These are phyloP conservation scores for Falco naumanni DNA, from an alignment of 2,797 vertebrate genomes.

Conservation along the genomic window DNA sequence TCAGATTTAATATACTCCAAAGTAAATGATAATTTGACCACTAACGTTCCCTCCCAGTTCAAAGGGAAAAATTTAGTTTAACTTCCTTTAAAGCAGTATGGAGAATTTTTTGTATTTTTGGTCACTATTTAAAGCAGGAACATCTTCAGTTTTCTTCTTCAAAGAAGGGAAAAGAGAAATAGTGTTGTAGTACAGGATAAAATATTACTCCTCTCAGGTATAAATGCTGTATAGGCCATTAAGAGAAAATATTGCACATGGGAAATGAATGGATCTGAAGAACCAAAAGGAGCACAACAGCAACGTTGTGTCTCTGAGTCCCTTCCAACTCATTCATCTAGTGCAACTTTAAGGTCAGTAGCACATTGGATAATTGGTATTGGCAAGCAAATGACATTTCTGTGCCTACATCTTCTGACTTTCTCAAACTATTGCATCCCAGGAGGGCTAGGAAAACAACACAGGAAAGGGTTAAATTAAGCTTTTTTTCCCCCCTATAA, in stretches of 20 bases:
- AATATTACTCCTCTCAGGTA: not conserved
- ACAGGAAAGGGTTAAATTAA: not conserved
- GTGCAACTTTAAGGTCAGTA: not conserved
- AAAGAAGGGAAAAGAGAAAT: not conserved
- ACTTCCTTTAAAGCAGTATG: not conserved
- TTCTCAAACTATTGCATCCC: not conserved
- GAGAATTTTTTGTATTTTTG: not conserved
- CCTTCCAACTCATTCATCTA: not conserved
- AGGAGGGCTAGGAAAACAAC: not conserved
- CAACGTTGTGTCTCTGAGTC: not conserved
- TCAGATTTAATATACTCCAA: not conserved
- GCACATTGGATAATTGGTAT: not conserved
- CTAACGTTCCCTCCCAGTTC: not conserved
- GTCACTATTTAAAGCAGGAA: not conserved
- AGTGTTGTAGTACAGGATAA: not conserved
- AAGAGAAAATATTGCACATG: not conserved
- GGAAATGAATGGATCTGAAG: not conserved
- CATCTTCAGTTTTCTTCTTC: not conserved
- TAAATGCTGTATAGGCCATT: not conserved
- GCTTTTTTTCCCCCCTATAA: not conserved
- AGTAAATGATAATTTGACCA: not conserved
- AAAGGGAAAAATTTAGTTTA: not conserved
- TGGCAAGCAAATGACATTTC: not conserved
- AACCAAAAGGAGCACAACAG: not conserved
- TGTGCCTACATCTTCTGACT: not conserved